Evolutionary conservation across 2,113 vertebrate species (phyloP).

Genomic region (Phyllostomus discolor): DNA sequence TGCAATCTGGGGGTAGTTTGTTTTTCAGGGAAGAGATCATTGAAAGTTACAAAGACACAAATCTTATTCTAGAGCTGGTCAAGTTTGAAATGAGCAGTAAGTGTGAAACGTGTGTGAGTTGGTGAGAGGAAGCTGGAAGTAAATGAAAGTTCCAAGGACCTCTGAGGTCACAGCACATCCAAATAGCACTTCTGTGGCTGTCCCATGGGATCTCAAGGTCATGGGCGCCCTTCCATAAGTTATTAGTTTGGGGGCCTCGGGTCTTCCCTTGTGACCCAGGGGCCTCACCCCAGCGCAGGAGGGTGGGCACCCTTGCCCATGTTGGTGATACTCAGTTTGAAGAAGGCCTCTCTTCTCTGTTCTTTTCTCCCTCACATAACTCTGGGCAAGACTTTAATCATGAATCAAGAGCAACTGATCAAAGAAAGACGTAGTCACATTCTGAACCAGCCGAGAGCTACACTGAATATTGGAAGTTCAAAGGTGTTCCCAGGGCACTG

Average conservation of each 20-base stretch:
- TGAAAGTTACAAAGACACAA: background rate
- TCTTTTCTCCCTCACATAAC: background rate
- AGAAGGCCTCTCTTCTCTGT: background rate
- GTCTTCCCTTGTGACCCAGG: background rate
- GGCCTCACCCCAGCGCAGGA: background rate
- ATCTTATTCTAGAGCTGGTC: background rate
- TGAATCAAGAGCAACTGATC: constrained; percentile 76
- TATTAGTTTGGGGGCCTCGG: background rate
- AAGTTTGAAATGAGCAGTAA: background rate
- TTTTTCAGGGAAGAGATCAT: background rate
- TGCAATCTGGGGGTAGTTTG: background rate
- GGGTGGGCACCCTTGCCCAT: background rate
- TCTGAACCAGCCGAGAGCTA: constrained; percentile 67
- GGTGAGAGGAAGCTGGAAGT: background rate
- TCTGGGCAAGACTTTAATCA: constrained; percentile 65
- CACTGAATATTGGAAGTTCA: constrained; percentile 40
- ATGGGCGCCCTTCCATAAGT: background rate
- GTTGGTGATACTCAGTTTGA: constrained; percentile 40
- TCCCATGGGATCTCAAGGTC: background rate
- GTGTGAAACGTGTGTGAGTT: background rate
- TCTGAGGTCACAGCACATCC: background rate
- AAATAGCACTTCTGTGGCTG: background rate
- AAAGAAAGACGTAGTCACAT: constrained; percentile 74
- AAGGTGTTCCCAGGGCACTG: constrained; percentile 74
- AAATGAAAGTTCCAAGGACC: background rate